phyloP scores from a whole-genome alignment of 1,140 invertebrate species.

The Heterodera schachtii region DNA sequence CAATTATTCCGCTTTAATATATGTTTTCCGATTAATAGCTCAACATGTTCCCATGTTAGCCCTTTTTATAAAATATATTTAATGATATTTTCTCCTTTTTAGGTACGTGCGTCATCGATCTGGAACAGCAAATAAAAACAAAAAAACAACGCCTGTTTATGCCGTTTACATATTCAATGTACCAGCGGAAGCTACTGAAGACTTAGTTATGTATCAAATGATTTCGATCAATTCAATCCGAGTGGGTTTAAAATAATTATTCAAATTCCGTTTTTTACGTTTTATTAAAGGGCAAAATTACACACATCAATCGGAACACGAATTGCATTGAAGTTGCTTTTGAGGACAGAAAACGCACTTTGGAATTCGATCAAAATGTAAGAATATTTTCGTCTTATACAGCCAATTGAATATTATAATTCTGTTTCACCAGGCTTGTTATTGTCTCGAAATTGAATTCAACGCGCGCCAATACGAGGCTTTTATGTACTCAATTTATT shows the following conservation, averaged over 20 bases:
- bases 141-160: background rate
- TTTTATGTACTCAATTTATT: background rate
- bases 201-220: constrained; percentile 4
- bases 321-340: background rate
- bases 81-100: background rate
- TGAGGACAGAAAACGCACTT: background rate
- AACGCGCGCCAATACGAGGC: constrained; percentile 16
- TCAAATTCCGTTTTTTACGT: background rate
- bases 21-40: too few relatives aligned
- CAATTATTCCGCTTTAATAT: too few relatives aligned
- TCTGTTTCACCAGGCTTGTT: background rate
- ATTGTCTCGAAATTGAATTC: constrained; percentile 17
- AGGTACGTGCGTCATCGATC: constrained; percentile 23
- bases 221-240: constrained; percentile 6
- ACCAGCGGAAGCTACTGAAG: background rate
- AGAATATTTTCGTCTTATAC: background rate
- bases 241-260: background rate
- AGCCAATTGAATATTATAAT: background rate
- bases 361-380: constrained; percentile 11
- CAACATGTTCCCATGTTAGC: too few relatives aligned
- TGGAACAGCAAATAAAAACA: background rate
- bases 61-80: background rate
- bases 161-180: constrained; percentile 13
- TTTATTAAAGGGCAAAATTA: background rate
- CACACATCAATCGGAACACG: background rate